Base-by-base conservation (phyloP, 2,113 vertebrate species). In the Podocnemis expansa region DNA sequence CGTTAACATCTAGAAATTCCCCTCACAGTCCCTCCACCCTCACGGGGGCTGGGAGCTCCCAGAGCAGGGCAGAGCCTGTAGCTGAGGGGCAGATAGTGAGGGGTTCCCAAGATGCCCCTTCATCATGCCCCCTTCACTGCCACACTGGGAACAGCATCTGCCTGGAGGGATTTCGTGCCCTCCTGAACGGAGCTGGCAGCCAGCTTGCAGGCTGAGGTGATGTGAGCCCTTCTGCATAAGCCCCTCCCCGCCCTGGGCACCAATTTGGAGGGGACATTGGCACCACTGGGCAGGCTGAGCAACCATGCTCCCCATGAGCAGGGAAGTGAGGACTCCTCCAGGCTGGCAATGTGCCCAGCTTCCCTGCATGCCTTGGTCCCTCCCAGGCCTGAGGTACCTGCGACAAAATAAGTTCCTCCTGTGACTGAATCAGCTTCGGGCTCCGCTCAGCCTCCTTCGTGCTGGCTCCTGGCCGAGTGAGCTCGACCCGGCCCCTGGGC, bases 391-490 rank as follows among this genome's bases (percentile, higher is more conserved):
- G 0, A 4, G 0, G 11, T 85, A 98, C 98, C 98, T 98, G 98
- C 87, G 98, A 98, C 49, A 98, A 98, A 10, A 98, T 96, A 78
- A 98, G 97, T 80, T 96, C 54, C 95, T 98, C 98, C 78, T 97
- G 98, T 10, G 96, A 84, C 79, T 99, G 99, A 96, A 98, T 95
- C 52, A 98, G 80, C 86, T 98, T 98, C 47, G 98, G 98, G 2
- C 80, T 97, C 98, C 29, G 98, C 97, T 94, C 97, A 19, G 89
- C 13, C 93, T 91, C 98, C 98, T 92, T 97, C 12, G 16, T 24
- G 31, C 87, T 21, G 81, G 97, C 97, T 34, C 87, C 96, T 0
- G 87, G 89, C 56, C 88, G 91, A 0, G 91, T 4, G 58, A 96
- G 91, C 41, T 98, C 98, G 8, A 6, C 22, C 0, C 56, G 95